Evolutionary conservation across 2,888 invertebrate species (phyloP).

Genomic region (Tetranychus piercei): DNA sequence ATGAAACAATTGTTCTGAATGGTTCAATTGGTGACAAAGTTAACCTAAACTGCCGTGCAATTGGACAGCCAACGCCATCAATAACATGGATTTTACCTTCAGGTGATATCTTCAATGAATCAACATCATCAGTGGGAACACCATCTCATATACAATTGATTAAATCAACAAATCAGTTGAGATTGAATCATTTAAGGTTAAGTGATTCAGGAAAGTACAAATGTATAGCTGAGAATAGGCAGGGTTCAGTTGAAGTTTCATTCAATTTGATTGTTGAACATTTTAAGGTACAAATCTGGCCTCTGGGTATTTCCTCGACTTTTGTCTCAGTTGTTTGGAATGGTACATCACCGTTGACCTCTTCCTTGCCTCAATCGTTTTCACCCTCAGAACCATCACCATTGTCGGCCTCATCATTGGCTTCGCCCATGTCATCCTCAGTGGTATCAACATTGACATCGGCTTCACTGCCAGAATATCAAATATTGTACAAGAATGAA

Average conservation of each 20-base stretch:
- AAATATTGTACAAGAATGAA: slow-evolving; percentile 29
- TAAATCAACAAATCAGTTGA: slow-evolving; percentile 29
- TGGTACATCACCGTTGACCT: slow-evolving; percentile 30
- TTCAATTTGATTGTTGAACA: slow-evolving; percentile 32
- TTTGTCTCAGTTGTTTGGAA: slow-evolving; percentile 34
- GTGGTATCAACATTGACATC: neutral
- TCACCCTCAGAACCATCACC: neutral
- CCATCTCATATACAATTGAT: slow-evolving; percentile 28
- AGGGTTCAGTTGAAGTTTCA: slow-evolving; percentile 31
- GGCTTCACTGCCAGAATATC: slow-evolving; percentile 29
- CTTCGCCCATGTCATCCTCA: neutral
- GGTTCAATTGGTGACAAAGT: slow-evolving; percentile 24
- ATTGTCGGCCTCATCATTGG: neutral
- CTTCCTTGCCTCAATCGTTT: neutral
- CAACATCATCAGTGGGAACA: slow-evolving; percentile 17
- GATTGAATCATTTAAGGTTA: slow-evolving; percentile 29
- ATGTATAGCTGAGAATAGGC: slow-evolving; percentile 33
- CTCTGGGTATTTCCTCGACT: slow-evolving; percentile 31
- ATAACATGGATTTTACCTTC: slow-evolving; percentile 34
- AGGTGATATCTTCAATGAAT: slow-evolving; percentile 30
- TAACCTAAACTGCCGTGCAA: slow-evolving; percentile 32
- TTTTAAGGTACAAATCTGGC: slow-evolving; percentile 32
- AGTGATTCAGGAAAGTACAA: slow-evolving; percentile 34
- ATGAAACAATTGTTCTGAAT: slow-evolving; percentile 17
- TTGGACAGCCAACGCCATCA: slow-evolving; percentile 34